Conservation (phyloP, 2,888 invertebrate species). For the Leptinotarsa peninsularis region DNA sequence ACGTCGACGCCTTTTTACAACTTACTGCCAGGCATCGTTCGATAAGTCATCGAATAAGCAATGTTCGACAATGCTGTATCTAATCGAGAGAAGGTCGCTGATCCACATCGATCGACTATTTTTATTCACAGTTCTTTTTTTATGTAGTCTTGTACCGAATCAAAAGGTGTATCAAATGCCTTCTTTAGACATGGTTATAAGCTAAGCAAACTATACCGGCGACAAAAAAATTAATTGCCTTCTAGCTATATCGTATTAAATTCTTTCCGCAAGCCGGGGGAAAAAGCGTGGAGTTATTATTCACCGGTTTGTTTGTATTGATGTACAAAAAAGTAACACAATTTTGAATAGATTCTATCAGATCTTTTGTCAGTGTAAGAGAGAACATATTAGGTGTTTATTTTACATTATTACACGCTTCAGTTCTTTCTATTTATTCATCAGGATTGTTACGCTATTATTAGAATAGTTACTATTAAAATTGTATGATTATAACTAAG, state of each 20-base stretch:
- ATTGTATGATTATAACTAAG: too few species aligned
- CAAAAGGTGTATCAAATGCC: slow-evolving; percentile 46
- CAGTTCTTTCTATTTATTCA: background rate
- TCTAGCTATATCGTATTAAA: slow-evolving; percentile 29
- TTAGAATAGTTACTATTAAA: background rate
- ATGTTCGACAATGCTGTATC: slow-evolving; percentile 38
- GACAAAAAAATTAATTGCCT: slow-evolving; percentile 41
- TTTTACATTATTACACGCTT: slow-evolving; percentile 8
- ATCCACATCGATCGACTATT: slow-evolving; percentile 35
- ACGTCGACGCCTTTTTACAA: background rate
- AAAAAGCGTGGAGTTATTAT: slow-evolving; percentile 23
- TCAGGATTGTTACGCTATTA: background rate
- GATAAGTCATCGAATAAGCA: slow-evolving; percentile 13
- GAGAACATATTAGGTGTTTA: background rate
- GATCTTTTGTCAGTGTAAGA: background rate
- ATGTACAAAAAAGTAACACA: slow-evolving; percentile 10
- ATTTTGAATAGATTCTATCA: slow-evolving; percentile 4
- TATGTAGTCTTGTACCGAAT: slow-evolving; percentile 24
- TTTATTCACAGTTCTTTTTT: slow-evolving; percentile 35
- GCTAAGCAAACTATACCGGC: slow-evolving; percentile 42
- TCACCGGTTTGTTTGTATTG: slow-evolving; percentile 24
- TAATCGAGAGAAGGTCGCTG: slow-evolving; percentile 38
- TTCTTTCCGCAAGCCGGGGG: slow-evolving; percentile 27
- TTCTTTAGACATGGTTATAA: slow-evolving; percentile 43
- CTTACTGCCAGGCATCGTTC: background rate